phyloP scores from a whole-genome alignment of 1,140 invertebrate species.

The Lamellibrachia luymesi region DNA sequence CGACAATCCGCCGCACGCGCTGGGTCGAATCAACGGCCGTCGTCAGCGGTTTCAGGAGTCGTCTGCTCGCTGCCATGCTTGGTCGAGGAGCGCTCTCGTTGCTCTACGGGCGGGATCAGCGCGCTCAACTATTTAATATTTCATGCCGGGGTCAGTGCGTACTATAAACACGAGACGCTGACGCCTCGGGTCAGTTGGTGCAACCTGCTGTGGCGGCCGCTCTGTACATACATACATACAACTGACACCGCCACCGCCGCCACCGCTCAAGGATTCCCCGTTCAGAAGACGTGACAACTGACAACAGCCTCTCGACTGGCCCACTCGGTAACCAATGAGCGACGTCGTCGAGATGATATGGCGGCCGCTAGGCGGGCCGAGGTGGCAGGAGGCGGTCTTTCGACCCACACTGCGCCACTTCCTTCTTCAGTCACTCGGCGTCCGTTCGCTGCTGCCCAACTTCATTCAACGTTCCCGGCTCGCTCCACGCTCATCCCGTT shows the following conservation, averaged over 20 bases:
- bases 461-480: neutral
- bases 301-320: neutral
- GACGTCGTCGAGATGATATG: neutral
- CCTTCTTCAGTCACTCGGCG: neutral
- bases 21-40: neutral
- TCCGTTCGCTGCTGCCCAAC: neutral
- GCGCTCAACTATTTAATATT: conserved; percentile 5
- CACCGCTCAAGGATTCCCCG: neutral
- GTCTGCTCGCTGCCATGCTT: conserved; percentile 7
- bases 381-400: neutral
- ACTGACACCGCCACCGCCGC: neutral
- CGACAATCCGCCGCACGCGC: neutral
- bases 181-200: neutral
- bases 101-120: neutral
- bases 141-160: neutral
- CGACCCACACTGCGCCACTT: neutral
- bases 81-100: neutral
- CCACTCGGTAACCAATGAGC: neutral
- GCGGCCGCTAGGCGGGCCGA: conserved; percentile 4
- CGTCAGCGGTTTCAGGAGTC: neutral
- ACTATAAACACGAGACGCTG: neutral
- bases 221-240: neutral
- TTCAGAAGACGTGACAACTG: neutral
- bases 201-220: neutral
- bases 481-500: neutral